Base-by-base conservation (phyloP, 2,888 invertebrate genomes). In the Acanthosepion lycidas region DNA sequence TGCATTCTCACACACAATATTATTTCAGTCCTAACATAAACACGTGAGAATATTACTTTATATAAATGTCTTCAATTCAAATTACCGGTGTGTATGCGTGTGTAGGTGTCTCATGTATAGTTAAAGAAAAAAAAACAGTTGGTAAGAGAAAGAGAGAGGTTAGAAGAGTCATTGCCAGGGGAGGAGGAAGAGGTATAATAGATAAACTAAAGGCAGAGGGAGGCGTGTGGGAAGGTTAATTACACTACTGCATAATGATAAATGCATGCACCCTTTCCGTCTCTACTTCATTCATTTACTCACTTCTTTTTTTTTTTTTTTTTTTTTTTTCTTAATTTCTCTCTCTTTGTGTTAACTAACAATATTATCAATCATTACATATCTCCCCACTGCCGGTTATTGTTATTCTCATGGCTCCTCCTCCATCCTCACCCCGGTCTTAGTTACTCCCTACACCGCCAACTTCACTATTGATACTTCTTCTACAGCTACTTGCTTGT, bases 231-330 rank as follows among this genome's bases (percentile, higher is more conserved):
- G n/a, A 92, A n/a, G n/a, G 93, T 93, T 48, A 49, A 93, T 93
- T 49, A 93, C 93, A 93, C 93, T 93, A 49, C 92, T 92, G 42
- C 92, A 92, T 92, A 92, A 92, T 92, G 92, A 26, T 92, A 92
- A 48, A 91, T 91, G 92, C 49, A 93, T 93, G 53, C 12, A 28
- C 93, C 51, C 93, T n/a, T n/a, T 26, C 93, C n/a, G 18, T 15
- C 93, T 18, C 42, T 48, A 0, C 42, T 42, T 8, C 48, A 3
- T 59, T 59, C n/a, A 12, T 78, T n/a, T 78, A 6, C 26, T 78
- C 28, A 1, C 3, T n/a, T 78, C n/a, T 78, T 78, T 78, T 78
- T 12, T 78, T 64, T 6, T 78, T 78, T 78, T 78, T 78, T 78
- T 78, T 78, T 78, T 78, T 78, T 78, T 12, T 78, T 64, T 6